A percentile compares a stretch with the other conserved stretches of the same genome.
Evolutionary conservation across 2,113 vertebrate genomes (phyloP).

Genomic region (Corythornis vintsioides): DNA sequence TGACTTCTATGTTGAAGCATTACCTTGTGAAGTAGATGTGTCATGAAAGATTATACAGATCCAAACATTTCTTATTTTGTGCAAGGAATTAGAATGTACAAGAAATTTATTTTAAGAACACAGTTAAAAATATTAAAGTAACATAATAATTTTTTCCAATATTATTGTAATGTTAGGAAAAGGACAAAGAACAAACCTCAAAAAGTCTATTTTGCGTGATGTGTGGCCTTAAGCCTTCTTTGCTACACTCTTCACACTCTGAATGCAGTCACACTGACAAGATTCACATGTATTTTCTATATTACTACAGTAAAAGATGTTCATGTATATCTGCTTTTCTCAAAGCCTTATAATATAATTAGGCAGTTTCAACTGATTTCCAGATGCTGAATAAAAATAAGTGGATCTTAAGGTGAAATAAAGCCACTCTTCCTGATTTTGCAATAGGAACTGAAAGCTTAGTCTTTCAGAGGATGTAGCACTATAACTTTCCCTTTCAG

Average conservation of each 20-base stretch:
- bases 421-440: neutral
- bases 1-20: neutral
- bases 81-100: neutral
- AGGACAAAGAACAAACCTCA: neutral
- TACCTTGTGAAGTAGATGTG: neutral
- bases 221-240: neutral
- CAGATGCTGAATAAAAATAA: neutral
- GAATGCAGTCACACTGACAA: neutral
- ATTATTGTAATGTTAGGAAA: neutral
- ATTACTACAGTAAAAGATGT: neutral
- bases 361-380: neutral
- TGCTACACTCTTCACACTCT: neutral
- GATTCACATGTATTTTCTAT: neutral
- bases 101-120: neutral
- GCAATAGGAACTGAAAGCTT: neutral
- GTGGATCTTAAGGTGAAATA: neutral
- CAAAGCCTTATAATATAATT: neutral
- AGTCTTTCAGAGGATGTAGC: neutral
- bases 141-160: neutral
- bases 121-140: neutral
- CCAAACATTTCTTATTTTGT: neutral
- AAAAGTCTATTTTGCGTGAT: neutral
- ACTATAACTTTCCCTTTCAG: neutral
- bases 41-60: neutral
- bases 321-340: neutral